A percentile compares a stretch with the other conserved stretches of the same genome.
Conservation (phyloP, 2,113 vertebrate genomes). For the Poecilia latipinna region DNA sequence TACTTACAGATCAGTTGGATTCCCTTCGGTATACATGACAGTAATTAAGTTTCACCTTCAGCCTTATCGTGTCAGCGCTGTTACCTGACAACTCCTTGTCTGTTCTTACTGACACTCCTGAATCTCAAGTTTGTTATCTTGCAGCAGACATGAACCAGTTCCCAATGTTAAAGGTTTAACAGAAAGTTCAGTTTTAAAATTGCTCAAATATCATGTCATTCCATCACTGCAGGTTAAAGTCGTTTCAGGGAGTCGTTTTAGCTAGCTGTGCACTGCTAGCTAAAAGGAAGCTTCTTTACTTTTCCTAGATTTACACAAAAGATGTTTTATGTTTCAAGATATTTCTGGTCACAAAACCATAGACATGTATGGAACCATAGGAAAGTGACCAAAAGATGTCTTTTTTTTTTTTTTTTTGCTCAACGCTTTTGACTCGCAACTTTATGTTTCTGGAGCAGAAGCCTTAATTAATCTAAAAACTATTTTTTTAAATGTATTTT, state of each 20-base stretch:
- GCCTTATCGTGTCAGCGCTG: constrained; percentile 32
- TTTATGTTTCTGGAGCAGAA: too few relatives aligned
- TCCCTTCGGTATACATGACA: constrained; percentile 1
- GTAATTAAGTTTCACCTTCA: constrained; percentile 38
- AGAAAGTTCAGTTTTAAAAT: not conserved
- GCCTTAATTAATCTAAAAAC: too few relatives aligned
- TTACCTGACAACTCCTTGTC: constrained; percentile 27
- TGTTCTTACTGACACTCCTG: constrained; percentile 7
- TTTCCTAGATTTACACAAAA: not conserved
- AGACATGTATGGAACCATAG: too few relatives aligned
- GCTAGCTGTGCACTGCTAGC: too few relatives aligned
- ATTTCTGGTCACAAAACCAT: too few relatives aligned
- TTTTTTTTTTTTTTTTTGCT: too few relatives aligned
- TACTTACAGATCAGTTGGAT: constrained; percentile 30
- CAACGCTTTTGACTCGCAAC: too few relatives aligned
- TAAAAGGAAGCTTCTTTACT: not conserved
- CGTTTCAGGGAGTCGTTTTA: not conserved
- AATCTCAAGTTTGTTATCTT: constrained; percentile 31
- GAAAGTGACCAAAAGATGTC: too few relatives aligned
- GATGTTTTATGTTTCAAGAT: not conserved
- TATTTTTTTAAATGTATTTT: too few relatives aligned
- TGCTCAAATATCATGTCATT: not conserved
- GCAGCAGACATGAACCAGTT: not conserved
- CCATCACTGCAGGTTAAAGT: not conserved
- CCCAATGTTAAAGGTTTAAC: not conserved